Evolutionary conservation across 1,140 invertebrate species (phyloP), one percentile per base, ranked within the genome.

Genomic region (Colletes latitarsis): DNA sequence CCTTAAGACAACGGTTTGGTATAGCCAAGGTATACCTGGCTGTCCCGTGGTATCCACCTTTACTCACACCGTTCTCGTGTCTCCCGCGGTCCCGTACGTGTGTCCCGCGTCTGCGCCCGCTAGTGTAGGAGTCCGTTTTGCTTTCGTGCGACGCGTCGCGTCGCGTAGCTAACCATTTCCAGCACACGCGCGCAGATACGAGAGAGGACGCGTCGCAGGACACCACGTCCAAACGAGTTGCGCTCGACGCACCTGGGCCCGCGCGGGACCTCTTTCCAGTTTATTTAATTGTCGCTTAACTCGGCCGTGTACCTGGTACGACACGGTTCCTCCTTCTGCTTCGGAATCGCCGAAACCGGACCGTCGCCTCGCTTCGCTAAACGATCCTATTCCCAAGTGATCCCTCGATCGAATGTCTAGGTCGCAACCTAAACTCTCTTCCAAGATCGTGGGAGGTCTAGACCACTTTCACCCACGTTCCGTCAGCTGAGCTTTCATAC

Each of bases 1-100:
- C 87, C 81, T 87, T 88, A 88, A 89, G 87, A 89, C 88, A 89
- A 89, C 88, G 85, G 88, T 89, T 89, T 62, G 87, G 78, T 87
- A 77, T 83, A 89, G 83, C 81, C 83, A 79, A 67, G 72, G 69
- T 85, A 85, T 85, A 85, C 83, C 78, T 81, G 82, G 52, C 74
- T 70, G 74, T 84, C 78, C 66, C 84, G 60, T 84, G 73, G 84
- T 84, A 82, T 76, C 77, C 70, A 82, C 69, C 83, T 84, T 84
- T 70, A 72, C 83, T 68, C 72, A 83, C 72, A 49, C 64, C 63
- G 30, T 14, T 10, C 10, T 10, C 57, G 39, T 73, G 55, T 76
- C 57, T 12, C 6, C 15, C 19, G 57, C 4, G 15, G 17, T 5
- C 0, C 6, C 15, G n/a, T 72, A 72, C 76, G 73, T 66, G 73